Percentiles rank a stretch among this genome's conserved stretches.
These are phyloP conservation scores for Takifugu bimaculatus DNA, from an alignment of 2,113 vertebrate genomes.

Conservation along the genomic window DNA sequence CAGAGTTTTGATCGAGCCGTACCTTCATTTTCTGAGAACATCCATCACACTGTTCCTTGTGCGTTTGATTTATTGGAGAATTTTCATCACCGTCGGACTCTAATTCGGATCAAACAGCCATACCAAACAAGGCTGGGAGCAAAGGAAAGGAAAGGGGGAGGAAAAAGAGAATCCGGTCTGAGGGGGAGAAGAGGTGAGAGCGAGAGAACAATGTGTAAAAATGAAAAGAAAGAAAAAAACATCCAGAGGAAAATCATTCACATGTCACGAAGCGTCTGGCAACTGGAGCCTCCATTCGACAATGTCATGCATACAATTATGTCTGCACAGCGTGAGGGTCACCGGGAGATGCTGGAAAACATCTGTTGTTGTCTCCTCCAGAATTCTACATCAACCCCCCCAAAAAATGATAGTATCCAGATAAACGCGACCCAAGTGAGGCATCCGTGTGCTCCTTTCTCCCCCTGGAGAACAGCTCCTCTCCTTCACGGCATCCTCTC, in stretches of 20 bases:
- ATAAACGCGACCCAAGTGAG: conserved; percentile 30
- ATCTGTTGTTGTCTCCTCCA: conserved; percentile 62
- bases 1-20: conserved; percentile 24
- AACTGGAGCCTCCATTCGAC: conserved; percentile 63
- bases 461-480: conserved; percentile 52
- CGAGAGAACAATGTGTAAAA: neutral
- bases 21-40: conserved; percentile 56
- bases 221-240: conserved; percentile 29
- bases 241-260: conserved; percentile 65
- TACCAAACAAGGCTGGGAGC: conserved; percentile 35
- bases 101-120: conserved; percentile 42
- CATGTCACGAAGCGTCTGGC: conserved; percentile 70
- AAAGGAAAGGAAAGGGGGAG: conserved; percentile 20
- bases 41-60: conserved; percentile 37
- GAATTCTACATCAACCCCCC: conserved; percentile 4
- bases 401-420: neutral
- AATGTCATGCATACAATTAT: conserved; percentile 67
- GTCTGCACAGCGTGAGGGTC: conserved; percentile 50
- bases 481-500: conserved; percentile 68
- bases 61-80: conserved; percentile 34
- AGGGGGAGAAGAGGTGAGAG: conserved; percentile 15
- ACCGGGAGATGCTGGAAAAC: conserved; percentile 50
- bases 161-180: conserved; percentile 25
- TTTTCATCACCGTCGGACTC: conserved; percentile 36
- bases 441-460: conserved; percentile 44